Percentiles rank a stretch among this genome's conserved stretches.
Evolutionary conservation across 64 coral and sea anemone genomes (phyloP).

Genomic region (Cladopsammia gracilis): DNA sequence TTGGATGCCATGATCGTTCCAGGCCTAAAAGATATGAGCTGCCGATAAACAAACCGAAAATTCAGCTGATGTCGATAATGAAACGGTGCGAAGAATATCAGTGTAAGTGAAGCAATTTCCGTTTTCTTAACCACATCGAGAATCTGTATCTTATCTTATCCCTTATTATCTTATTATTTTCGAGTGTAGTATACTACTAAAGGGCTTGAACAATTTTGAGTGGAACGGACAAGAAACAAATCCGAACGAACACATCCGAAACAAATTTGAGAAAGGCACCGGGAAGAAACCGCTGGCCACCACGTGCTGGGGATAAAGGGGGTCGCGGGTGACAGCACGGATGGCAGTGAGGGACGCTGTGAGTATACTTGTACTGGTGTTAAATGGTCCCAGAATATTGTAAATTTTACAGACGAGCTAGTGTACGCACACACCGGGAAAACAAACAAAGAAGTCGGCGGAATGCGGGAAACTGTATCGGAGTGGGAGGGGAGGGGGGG

Average conservation of each 20-base stretch:
- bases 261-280: not conserved
- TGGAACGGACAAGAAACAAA: not conserved
- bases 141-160: not conserved
- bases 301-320: not conserved
- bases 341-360: too few relatives aligned
- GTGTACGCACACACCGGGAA: too few relatives aligned
- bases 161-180: not conserved
- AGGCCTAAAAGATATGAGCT: not conserved
- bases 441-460: too few relatives aligned
- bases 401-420: too few relatives aligned
- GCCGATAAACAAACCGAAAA: not conserved
- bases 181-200: too few relatives aligned
- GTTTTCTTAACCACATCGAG: not conserved
- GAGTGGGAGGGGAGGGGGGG: too few relatives aligned
- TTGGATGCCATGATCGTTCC: slow-evolving; percentile 69
- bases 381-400: too few relatives aligned
- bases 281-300: not conserved
- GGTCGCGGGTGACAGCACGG: too few relatives aligned
- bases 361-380: too few relatives aligned
- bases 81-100: not conserved
- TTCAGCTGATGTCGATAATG: not conserved
- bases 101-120: not conserved
- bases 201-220: not conserved
- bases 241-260: not conserved
- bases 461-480: too few relatives aligned